Evolutionary conservation across 2,797 vertebrate genomes (phyloP).

Genomic region (Phoxinus dragarum): DNA sequence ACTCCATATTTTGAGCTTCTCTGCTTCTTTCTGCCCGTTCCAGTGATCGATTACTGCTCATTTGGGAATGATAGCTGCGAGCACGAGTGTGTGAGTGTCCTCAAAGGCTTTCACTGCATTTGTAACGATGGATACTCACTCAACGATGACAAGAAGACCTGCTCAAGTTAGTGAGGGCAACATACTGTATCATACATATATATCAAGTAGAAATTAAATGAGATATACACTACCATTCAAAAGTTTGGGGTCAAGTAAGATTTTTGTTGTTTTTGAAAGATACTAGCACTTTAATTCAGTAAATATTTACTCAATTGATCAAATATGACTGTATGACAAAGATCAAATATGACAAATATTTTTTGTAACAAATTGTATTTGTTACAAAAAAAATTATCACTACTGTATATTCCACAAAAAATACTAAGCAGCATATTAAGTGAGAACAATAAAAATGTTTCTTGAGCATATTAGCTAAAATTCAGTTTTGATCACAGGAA

Average conservation of each 20-base stretch:
- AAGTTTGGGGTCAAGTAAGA: neutral
- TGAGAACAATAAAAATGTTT: neutral
- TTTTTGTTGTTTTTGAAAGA: neutral
- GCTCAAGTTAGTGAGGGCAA: constrained; percentile 74
- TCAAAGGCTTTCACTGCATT: constrained; percentile 84
- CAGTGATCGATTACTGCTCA: constrained; percentile 92
- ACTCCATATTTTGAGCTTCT: constrained; percentile 4
- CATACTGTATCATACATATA: constrained; percentile 18
- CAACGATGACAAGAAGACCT: constrained; percentile 82
- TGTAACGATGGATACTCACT: constrained; percentile 81
- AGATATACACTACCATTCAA: neutral
- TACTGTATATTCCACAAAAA: neutral
- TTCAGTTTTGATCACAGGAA: neutral
- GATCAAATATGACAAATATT: neutral
- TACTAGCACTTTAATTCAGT: neutral
- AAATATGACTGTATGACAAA: neutral
- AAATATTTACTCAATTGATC: neutral
- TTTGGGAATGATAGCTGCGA: constrained; percentile 94
- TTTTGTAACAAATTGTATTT: too few species aligned
- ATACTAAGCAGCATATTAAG: neutral
- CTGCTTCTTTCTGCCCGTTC: constrained; percentile 40
- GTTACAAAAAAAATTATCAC: neutral
- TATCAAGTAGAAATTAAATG: neutral
- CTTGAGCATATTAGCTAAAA: neutral
- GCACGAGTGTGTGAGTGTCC: constrained; percentile 87